Base-by-base conservation (phyloP, 2,888 invertebrate genomes). In the Microctonus aethiopoides region DNA sequence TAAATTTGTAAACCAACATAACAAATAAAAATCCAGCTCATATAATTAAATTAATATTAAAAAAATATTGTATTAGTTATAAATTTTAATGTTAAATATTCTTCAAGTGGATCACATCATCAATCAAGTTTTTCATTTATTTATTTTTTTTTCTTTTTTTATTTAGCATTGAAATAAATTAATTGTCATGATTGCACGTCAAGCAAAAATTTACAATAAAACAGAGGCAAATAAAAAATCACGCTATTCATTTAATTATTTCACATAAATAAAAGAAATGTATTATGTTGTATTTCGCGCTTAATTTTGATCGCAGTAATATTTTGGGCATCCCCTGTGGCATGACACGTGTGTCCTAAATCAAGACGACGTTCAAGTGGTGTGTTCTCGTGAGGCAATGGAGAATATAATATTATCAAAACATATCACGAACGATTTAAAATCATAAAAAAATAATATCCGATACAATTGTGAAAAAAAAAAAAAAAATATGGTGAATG, bases 231-330 rank as follows among this genome's bases (percentile, higher is more conserved):
- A 39, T n/a, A 39, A 46, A 16, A 46, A 20, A 46, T 16, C 46
- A 16, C 9, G 16, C 5, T 46, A 46, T 0, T 46, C 1, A 4
- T 46, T 46, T n/a, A 16, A 46, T 46, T 16, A 20, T 46, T 6
- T 4, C 9, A 16, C 20, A 6, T 46, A n/a, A n/a, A 46, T 6
- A 46, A 46, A 9, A 46, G 46, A 46, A 46, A 46, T 46, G 0
- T 7, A 16, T n/a, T 3, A 6, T 61, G 32, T 32, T 36, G 10
- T 20, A 54, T 64, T 54, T 54, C 64, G 52, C 64, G 64, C 36
- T n/a, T 11, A 20, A 36, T 36, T 60, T 36, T 11, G 20, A 20
- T 13, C n/a, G 26, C 2, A 10, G 6, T 16, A 16, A 46, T 46
- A 46, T 46, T 46, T 46, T 46, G 5, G 46, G 16, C 3, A 46